These are phyloP conservation scores for Sphaeramia orbicularis DNA, from an alignment of 2,797 vertebrate genomes.

Conservation along the genomic window DNA sequence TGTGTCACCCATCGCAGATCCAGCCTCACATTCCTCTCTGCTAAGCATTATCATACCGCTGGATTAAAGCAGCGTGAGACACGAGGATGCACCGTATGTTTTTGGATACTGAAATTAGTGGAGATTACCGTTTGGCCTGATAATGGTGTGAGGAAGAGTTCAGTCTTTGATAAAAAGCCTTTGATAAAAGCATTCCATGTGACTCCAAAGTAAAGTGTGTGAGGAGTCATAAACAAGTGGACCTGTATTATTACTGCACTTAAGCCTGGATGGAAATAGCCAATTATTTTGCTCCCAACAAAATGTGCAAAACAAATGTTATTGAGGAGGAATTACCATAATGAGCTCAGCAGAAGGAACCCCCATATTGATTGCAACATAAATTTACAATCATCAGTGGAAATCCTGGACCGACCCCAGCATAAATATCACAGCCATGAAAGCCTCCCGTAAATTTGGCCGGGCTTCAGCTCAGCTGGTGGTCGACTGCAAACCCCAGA, in stretches of 20 bases:
- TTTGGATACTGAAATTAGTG: constrained; percentile 37
- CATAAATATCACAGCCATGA: constrained; percentile 76
- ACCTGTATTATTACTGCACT: constrained; percentile 1
- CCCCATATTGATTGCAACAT: constrained; percentile 75
- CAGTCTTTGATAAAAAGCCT: constrained; percentile 42
- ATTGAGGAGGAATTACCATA: constrained; percentile 47
- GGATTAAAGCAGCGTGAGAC: constrained; percentile 43
- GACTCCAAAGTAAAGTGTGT: constrained; percentile 16
- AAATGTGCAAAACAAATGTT: constrained; percentile 61
- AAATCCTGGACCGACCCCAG: constrained; percentile 80
- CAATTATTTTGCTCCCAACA: constrained; percentile 33
- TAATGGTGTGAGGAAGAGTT: constrained; percentile 43
- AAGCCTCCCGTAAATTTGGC: constrained; percentile 80
- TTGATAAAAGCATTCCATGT: constrained; percentile 62
- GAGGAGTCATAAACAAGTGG: constrained; percentile 46
- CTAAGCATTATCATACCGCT: constrained; percentile 52
- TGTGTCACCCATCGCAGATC: constrained; percentile 51
- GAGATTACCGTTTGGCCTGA: constrained; percentile 32
- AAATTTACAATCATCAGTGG: constrained; percentile 72
- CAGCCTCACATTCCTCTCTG: constrained; percentile 56
- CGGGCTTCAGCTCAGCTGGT: constrained; percentile 78
- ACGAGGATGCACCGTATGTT: constrained; percentile 14
- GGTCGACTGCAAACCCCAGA: constrained; percentile 66
- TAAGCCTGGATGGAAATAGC: constrained; percentile 34
- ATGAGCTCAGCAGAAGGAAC: constrained; percentile 64